These are phyloP conservation scores for Lacerta viridis DNA, from an alignment of 2,797 vertebrate species.

Conservation along the genomic window DNA sequence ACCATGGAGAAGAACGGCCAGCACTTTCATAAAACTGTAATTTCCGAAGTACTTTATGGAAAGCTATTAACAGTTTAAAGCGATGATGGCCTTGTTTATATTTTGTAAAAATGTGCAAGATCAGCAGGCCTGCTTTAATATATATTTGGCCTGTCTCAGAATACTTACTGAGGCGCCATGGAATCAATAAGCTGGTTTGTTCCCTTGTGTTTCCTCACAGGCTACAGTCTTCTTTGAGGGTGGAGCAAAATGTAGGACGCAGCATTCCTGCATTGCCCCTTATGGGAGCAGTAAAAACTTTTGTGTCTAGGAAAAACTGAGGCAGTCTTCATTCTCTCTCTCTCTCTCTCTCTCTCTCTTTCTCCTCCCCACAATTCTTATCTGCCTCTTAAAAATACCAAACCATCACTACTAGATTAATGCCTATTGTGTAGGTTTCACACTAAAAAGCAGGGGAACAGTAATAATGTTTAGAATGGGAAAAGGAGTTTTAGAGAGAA, in stretches of 20 bases:
- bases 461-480: constrained; percentile 46
- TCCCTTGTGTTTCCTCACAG: not conserved
- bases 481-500: constrained; percentile 29
- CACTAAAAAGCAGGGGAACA: constrained; percentile 35
- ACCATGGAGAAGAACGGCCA: not conserved
- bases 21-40: constrained; percentile 9
- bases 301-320: not conserved
- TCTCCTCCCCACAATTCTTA: fast-evolving
- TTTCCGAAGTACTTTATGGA: not conserved
- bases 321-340: constrained; percentile 6
- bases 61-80: not conserved
- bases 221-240: not conserved
- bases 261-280: not conserved
- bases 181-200: not conserved
- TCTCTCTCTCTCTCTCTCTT: not conserved
- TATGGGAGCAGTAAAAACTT: constrained; percentile 8
- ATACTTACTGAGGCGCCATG: not conserved
- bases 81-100: not conserved
- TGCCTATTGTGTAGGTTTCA: constrained; percentile 59
- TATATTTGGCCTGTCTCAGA: not conserved
- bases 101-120: not conserved
- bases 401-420: constrained; percentile 7
- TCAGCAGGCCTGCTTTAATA: not conserved
- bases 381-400: constrained; percentile 24
- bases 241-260: not conserved